phyloP scores from a whole-genome alignment of 2,888 invertebrate species.

The Ceraclea dissimilis region DNA sequence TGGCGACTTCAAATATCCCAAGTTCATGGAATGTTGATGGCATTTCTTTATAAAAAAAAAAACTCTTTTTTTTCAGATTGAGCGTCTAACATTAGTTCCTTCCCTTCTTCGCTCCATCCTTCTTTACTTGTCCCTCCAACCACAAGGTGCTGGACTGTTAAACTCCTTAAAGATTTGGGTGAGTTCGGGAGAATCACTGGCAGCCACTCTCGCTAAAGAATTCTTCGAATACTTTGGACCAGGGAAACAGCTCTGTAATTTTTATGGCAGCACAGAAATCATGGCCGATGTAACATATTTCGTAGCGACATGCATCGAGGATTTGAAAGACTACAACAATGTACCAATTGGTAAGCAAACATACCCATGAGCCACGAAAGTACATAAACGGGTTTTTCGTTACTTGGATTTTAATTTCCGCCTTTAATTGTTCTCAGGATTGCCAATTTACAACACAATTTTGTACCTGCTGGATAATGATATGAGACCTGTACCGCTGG shows the following conservation, averaged over 20 bases:
- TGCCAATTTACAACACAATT: slow-evolving; percentile 71
- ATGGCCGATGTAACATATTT: slow-evolving; percentile 87
- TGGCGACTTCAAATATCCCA: too few species aligned
- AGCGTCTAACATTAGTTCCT: slow-evolving; percentile 78
- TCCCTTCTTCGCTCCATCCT: slow-evolving; percentile 72
- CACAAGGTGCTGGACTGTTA: slow-evolving; percentile 42
- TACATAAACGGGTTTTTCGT: too few species aligned
- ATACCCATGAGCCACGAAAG: too few species aligned
- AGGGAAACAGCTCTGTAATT: slow-evolving; percentile 67
- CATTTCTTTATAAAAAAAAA: too few species aligned
- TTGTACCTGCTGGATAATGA: slow-evolving; percentile 73
- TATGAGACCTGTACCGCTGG: slow-evolving; percentile 61
- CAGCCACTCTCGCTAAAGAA: slow-evolving; percentile 59
- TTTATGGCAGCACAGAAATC: slow-evolving; percentile 87
- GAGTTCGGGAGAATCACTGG: slow-evolving; percentile 79
- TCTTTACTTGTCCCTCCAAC: slow-evolving; percentile 61
- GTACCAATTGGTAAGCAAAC: slow-evolving; percentile 71
- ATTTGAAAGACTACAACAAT: slow-evolving; percentile 56
- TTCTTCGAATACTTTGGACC: slow-evolving; percentile 70
- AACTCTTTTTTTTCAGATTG: slow-evolving; percentile 50
- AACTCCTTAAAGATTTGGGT: slow-evolving; percentile 67
- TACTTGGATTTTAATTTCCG: too few species aligned
- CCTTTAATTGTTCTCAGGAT: slow-evolving; percentile 46
- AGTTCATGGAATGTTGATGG: too few species aligned
- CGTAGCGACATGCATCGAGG: slow-evolving; percentile 52